Evolutionary conservation across 2,797 vertebrate species (phyloP).

Genomic region (Lepus oiostolus): DNA sequence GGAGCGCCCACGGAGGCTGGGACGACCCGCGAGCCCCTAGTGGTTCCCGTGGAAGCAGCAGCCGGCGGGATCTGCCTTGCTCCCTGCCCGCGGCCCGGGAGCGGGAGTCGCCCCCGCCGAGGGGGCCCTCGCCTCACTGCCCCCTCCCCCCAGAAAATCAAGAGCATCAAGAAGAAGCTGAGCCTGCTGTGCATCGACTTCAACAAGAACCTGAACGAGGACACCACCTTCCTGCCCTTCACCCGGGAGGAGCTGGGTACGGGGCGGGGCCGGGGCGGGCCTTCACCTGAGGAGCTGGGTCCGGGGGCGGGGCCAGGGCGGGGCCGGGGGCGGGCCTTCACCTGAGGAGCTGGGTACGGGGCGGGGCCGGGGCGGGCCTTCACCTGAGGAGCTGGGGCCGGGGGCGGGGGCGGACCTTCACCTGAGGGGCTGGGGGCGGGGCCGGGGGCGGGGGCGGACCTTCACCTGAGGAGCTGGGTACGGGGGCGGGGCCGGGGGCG

Average conservation of each 20-base stretch:
- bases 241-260: constrained; percentile 94
- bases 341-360: not conserved
- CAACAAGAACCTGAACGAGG: constrained; percentile 98
- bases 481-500: too few relatives aligned
- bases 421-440: too few relatives aligned
- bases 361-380: too few relatives aligned
- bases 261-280: not conserved
- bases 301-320: not conserved
- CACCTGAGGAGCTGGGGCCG: too few relatives aligned
- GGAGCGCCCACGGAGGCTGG: too few relatives aligned
- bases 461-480: too few relatives aligned
- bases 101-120: too few relatives aligned
- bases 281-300: too few relatives aligned
- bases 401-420: too few relatives aligned
- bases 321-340: not conserved
- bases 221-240: constrained; percentile 94
- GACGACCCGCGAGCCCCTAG: too few relatives aligned
- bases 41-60: too few relatives aligned
- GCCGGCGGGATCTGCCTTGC: not conserved
- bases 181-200: constrained; percentile 97
- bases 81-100: not conserved
- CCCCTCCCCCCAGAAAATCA: constrained; percentile 92
- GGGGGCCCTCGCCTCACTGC: not conserved
- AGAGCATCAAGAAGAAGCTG: constrained; percentile 96
- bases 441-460: too few relatives aligned